phyloP scores from a whole-genome alignment of 2,888 invertebrate species.

The Drosophila parthenogenetica region DNA sequence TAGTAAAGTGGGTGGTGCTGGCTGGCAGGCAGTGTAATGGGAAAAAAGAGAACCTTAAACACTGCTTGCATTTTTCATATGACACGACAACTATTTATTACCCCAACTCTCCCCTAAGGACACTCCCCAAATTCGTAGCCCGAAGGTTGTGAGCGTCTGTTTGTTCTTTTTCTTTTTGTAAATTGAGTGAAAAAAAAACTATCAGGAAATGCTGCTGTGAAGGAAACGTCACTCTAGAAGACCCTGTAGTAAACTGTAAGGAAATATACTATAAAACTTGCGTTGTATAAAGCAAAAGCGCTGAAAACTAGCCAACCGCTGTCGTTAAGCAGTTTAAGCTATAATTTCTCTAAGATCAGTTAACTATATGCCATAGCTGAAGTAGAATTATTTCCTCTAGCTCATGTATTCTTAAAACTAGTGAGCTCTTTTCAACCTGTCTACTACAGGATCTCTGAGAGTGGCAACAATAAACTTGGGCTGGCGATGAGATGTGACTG shows the following conservation, averaged over 20 bases:
- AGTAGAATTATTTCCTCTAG: no score
- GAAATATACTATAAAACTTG: no score
- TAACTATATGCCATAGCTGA: no score
- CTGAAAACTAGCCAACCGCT: no score
- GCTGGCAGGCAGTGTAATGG: slow-evolving; percentile 9
- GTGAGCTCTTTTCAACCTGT: no score
- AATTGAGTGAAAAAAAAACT: neutral
- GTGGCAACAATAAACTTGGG: slow-evolving; percentile 67
- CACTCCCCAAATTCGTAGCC: slow-evolving; percentile 24
- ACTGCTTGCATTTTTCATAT: slow-evolving; percentile 78
- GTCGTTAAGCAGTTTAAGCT: no score
- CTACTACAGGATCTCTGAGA: slow-evolving; percentile 15
- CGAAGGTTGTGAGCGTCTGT: slow-evolving; percentile 49
- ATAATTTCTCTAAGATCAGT: no score
- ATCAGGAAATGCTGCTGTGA: neutral
- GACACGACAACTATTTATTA: slow-evolving; percentile 77
- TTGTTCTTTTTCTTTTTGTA: slow-evolving; percentile 16
- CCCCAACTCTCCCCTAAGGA: slow-evolving; percentile 34
- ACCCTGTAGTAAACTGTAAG: neutral
- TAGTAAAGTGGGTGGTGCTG: neutral
- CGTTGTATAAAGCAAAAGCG: no score
- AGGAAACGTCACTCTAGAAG: neutral
- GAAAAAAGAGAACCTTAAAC: slow-evolving; percentile 61
- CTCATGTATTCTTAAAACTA: no score
- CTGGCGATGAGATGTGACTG: slow-evolving; percentile 46